Evolutionary conservation across 1,140 invertebrate species (phyloP), one percentile per base, ranked within the genome.

Genomic region (Oppia nitens): DNA sequence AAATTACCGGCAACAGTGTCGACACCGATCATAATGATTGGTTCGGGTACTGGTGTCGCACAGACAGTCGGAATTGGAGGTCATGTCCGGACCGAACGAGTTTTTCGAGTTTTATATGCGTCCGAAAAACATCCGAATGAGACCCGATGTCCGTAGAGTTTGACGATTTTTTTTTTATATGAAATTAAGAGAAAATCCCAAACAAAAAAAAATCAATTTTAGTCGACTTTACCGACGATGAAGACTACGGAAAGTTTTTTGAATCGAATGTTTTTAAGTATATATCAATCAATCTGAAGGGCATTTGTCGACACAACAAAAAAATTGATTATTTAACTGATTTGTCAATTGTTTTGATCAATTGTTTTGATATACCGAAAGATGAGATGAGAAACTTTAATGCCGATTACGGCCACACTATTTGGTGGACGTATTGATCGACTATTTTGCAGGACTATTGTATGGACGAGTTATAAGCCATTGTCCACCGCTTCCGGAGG

Each of bases 211-310:
- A 67, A n/a, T 63, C 70, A 71, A 71, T n/a, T 64, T 59, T 95
- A 63, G 87, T 95, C 2, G 90, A 96, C 64, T 99, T 99, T 68
- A 92, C 89, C n/a, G 96, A 98, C 73, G 96, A 99, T 74, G 96
- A 99, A 76, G 94, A 95, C 14, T 98, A 97, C 76, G 96, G 96
- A 17, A 93, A 93, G 72, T 99, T 94, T 74, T 76, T 99, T 25
- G 96, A 99, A 77, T 77, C 99, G n/a, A 92, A 98, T 72, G 85
- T 93, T 71, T 90, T 89, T 68, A 97, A 91, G 73, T 87, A 91
- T 66, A 89, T 87, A 67, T 99, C 86, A 68, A 82, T 98, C 3
- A 98, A 99, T 71, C 75, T 99, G 14, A 97, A 98, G 74, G 93
- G 91, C 27, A 89, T 94, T n/a, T n/a, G n/a, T n/a, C n/a, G n/a